Base-by-base conservation (phyloP, 2,888 invertebrate species). In the Lissocephala sabroskyi region DNA sequence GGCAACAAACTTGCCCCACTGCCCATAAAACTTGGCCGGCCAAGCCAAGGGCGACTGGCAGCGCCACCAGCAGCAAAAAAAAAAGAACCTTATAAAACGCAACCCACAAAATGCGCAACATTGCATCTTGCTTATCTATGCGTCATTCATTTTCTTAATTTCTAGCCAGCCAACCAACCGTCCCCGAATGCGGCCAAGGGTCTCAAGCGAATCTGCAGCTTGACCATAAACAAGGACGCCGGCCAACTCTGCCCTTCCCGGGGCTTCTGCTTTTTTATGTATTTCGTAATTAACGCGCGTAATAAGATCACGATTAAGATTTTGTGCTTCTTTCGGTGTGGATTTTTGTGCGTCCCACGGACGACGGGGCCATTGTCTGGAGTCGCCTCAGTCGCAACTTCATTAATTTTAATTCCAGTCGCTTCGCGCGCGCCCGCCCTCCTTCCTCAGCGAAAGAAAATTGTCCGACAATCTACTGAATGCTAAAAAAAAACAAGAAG, bases 221-320 rank as follows among this genome's bases (percentile, higher is more conserved):
- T 36, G 36, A 36, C 37, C 50, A 55, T 64, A 64, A 46, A 64
- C 23, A 39, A 70, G 42, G 41, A 37, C n/a, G 29, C 45, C 28
- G 41, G 35, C 33, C n/a, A 3, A 41, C 45, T 33, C n/a, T n/a
- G n/a, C n/a, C n/a, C 6, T 19, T 40, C 45, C 7, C 17, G 10
- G 10, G 17, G 14, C 5, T 14, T 39, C 18, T 45, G 33, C 23
- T 43, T 41, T n/a, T 42, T 40, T 47, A n/a, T 51, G 60, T 53
- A 55, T 60, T 63, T 76, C 60, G 75, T 78, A 82, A 82, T 82
- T 82, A 82, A 82, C 79, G 79, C 67, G 67, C 71, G 77, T 79
- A 79, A 81, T 79, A 78, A 73, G 76, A 82, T 77, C 71, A 77
- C 79, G 71, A 79, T 80, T 76, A 80, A 79, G 65, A 60, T 70